Base-by-base conservation (phyloP, 1,140 invertebrate species). In the Leptonema lineaticorne region DNA sequence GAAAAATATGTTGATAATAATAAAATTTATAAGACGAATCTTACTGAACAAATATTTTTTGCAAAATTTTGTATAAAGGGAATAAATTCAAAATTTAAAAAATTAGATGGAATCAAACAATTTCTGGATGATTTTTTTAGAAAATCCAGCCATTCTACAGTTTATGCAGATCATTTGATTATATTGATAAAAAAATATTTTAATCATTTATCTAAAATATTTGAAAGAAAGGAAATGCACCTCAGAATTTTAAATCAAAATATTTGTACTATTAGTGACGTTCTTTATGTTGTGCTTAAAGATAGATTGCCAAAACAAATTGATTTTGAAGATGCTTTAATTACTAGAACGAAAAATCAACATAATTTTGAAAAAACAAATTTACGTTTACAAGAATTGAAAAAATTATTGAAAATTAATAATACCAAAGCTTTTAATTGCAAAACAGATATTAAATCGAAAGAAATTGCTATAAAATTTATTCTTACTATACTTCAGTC, bases 281-380 rank as follows among this genome's bases (percentile, higher is more conserved):
- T n/a, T n/a, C n/a, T n/a, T n/a, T n/a, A n/a, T n/a, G n/a, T n/a
- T n/a, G n/a, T n/a, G n/a, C n/a, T n/a, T n/a, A n/a, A n/a, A n/a
- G n/a, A n/a, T n/a, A n/a, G 84, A 65, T 77, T 74, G 67, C 67
- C 86, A 18, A 73, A 79, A 67, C 74, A 79, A 0, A 78, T 86
- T 8, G 85, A 86, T 64, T 86, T 85, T 70, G 78, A 86, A 46
- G 82, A 85, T 74, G 69, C 85, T 4, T 77, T 78, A 41, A 85
- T 86, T n/a, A 81, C 68, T 85, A 85, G 71, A 24, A 22, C 2
- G 20, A 45, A 41, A 26, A 62, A 20, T 27, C 4, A 62, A 45
- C 2, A 7, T 8, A 45, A 8, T 2, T 45, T 24, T 45, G 18
- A 7, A n/a, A 5, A 18, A 45, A 6, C 30, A 45, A 33, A 7